Conservation (phyloP, 1,140 invertebrate species). For the Aphelenchoides avenae region DNA sequence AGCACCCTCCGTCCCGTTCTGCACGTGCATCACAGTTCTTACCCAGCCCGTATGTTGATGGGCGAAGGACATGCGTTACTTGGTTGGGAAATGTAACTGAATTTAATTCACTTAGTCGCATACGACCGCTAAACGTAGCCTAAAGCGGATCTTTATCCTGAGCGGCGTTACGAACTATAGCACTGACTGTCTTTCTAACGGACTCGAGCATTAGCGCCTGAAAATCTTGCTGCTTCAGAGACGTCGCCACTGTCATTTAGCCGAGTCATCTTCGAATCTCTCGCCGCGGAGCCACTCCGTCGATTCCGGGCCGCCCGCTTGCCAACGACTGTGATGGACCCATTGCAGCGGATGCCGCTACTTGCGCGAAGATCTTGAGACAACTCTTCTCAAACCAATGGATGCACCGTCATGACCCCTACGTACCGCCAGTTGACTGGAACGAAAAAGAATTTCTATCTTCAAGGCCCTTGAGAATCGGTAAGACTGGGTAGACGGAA, state of each 20-base stretch:
- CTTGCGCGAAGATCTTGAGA: constrained; percentile 5
- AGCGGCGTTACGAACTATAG: too few relatives aligned
- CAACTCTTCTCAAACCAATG: constrained; percentile 3
- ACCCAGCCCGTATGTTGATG: neutral
- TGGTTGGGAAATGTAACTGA: neutral
- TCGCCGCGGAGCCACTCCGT: constrained; percentile 1
- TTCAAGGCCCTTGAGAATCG: constrained; percentile 42
- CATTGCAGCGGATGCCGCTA: constrained; percentile 20
- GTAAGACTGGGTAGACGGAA: too few relatives aligned
- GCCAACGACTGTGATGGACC: constrained; percentile 13
- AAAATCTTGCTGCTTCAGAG: too few relatives aligned
- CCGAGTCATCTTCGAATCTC: constrained; percentile 12
- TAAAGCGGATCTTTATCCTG: too few relatives aligned
- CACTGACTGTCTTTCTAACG: too few relatives aligned
- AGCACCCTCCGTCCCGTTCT: neutral
- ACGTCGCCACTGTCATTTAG: too few relatives aligned
- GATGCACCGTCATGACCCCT: constrained; percentile 15
- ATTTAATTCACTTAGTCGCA: constrained; percentile 9
- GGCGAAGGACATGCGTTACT: neutral
- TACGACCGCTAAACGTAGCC: too few relatives aligned
- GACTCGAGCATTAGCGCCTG: too few relatives aligned
- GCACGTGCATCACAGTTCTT: neutral
- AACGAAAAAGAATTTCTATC: constrained; percentile 12
- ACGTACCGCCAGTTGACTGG: constrained; percentile 18
- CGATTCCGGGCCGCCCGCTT: constrained; percentile 25